phyloP scores from a whole-genome alignment of 2,113 vertebrate genomes.

The Seriola aureovittata region DNA sequence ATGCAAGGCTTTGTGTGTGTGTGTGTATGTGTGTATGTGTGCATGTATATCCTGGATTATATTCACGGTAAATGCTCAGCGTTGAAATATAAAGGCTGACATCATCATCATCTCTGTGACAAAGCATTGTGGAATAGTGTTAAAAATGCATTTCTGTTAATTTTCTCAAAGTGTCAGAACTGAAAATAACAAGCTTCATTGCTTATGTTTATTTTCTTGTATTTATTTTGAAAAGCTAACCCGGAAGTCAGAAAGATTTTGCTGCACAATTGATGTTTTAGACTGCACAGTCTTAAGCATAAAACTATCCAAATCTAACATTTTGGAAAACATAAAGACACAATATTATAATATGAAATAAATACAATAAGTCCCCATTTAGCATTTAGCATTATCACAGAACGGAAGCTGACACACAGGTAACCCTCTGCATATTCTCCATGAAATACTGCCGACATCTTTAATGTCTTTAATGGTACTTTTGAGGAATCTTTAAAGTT shows the following conservation, averaged over 20 bases:
- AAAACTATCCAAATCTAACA: too few relatives aligned
- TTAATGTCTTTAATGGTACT: background rate
- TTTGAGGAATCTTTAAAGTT: background rate
- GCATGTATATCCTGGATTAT: background rate
- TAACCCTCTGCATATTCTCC: background rate
- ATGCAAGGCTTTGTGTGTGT: background rate
- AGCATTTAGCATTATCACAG: background rate
- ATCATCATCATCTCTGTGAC: too few relatives aligned
- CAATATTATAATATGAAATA: background rate
- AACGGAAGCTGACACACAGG: background rate
- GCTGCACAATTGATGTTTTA: background rate
- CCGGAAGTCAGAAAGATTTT: background rate
- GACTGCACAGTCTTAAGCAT: background rate
- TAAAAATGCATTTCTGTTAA: background rate
- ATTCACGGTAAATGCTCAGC: background rate
- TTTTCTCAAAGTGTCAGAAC: background rate
- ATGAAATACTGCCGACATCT: background rate
- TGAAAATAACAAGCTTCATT: background rate
- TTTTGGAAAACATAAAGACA: too few relatives aligned
- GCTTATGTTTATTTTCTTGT: background rate
- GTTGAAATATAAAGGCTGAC: background rate
- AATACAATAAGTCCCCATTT: background rate
- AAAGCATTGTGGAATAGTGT: too few relatives aligned
- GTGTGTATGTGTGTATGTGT: too few relatives aligned
- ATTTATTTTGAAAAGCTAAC: slow-evolving; percentile 23